Evolutionary conservation across 2,888 invertebrate species (phyloP).

Genomic region (Pseudolycoriella hygida): DNA sequence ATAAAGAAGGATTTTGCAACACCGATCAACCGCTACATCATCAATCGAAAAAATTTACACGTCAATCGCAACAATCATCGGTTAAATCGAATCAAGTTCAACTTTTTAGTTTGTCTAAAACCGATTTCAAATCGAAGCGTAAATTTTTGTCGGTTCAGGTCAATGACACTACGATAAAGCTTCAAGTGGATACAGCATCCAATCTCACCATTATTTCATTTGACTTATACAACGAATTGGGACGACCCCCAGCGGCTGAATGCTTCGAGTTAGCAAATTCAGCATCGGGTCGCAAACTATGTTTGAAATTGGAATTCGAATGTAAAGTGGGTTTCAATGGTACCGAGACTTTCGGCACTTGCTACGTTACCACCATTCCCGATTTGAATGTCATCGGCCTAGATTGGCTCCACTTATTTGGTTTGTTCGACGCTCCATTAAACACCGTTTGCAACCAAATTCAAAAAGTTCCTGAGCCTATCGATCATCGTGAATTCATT

Average conservation of each 20-base stretch:
- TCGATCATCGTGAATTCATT: background rate
- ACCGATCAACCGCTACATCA: no score
- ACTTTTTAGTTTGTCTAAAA: no score
- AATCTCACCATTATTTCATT: background rate
- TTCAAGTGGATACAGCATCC: background rate
- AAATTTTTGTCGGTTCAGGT: no score
- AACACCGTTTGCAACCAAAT: background rate
- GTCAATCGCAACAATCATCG: no score
- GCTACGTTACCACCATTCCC: background rate
- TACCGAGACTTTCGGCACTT: background rate
- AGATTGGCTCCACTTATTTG: slow-evolving; percentile 16
- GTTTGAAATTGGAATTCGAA: background rate
- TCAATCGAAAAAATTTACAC: no score
- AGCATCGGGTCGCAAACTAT: background rate
- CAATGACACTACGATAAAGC: background rate
- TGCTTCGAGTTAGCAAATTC: background rate
- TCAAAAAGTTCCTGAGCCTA: background rate
- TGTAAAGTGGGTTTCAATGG: background rate
- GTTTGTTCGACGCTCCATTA: slow-evolving; percentile 25
- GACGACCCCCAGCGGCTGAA: background rate
- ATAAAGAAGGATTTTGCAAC: background rate
- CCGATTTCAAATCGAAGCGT: no score
- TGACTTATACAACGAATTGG: background rate
- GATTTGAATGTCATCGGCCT: background rate
- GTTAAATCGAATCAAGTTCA: no score